Conservation (phyloP, 2,113 vertebrate species). For the Plectropomus leopardus region DNA sequence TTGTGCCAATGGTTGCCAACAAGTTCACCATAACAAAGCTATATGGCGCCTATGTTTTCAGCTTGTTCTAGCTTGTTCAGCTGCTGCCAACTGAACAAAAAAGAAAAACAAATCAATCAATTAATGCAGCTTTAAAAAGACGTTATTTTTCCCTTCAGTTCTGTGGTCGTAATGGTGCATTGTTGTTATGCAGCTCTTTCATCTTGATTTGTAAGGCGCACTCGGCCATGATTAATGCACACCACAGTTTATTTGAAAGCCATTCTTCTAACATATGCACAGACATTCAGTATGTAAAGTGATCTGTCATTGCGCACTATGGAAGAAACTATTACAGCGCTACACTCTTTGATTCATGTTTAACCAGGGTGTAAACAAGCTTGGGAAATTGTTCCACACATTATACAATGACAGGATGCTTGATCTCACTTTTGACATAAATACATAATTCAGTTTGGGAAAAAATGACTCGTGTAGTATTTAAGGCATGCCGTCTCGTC, state of each 20-base stretch:
- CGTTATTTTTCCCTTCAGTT: conserved; percentile 7
- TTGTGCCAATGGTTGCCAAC: background rate
- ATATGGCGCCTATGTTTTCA: background rate
- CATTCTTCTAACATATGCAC: conserved; percentile 40
- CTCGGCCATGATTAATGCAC: conserved; percentile 28
- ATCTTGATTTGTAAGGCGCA: conserved; percentile 5
- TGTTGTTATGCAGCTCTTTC: conserved; percentile 18
- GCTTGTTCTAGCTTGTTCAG: background rate
- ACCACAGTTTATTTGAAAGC: conserved; percentile 1
- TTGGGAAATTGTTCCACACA: conserved; percentile 51
- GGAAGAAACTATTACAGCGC: conserved; percentile 21
- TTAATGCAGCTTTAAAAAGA: background rate
- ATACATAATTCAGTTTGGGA: conserved; percentile 57
- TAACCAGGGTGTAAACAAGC: conserved; percentile 45
- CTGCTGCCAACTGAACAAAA: background rate
- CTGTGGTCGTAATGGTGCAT: background rate
- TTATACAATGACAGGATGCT: conserved; percentile 70
- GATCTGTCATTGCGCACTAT: conserved; percentile 26
- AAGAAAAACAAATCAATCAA: background rate
- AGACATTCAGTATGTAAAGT: background rate
- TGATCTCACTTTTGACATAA: conserved; percentile 49
- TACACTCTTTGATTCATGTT: conserved; percentile 39
- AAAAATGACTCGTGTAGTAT: conserved; percentile 57
- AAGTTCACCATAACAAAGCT: background rate
- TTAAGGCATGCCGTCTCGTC: conserved; percentile 30